These are phyloP conservation scores for Yasuhikotakia modesta DNA, from an alignment of 2,797 vertebrate genomes.

Conservation along the genomic window DNA sequence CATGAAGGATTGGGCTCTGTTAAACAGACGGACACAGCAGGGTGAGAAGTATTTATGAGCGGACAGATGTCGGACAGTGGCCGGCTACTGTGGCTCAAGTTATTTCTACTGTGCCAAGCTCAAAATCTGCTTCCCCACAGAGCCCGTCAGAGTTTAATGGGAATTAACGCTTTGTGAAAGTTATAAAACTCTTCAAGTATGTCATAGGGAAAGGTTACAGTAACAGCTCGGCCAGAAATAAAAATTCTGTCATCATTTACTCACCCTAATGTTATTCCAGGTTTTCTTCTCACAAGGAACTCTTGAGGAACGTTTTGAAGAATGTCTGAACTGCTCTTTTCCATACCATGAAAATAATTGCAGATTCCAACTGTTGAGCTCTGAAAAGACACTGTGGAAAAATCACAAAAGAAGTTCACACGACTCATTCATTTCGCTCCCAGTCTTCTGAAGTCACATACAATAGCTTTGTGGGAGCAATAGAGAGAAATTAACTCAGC, in stretches of 20 bases:
- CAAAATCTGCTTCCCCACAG: constrained; percentile 33
- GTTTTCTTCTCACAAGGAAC: not conserved
- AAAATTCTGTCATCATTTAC: constrained; percentile 33
- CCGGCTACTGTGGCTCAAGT: not conserved
- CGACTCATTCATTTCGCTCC: constrained; percentile 20
- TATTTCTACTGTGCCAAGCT: not conserved
- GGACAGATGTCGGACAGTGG: constrained; percentile 22
- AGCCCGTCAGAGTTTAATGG: constrained; percentile 25
- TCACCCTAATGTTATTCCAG: not conserved
- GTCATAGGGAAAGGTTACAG: constrained; percentile 35
- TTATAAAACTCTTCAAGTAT: constrained; percentile 40
- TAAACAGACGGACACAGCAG: constrained; percentile 38
- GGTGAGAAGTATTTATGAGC: constrained; percentile 16
- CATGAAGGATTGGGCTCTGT: constrained; percentile 20
- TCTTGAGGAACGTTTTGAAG: not conserved
- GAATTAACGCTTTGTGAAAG: constrained; percentile 39
- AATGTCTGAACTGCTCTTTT: constrained; percentile 6
- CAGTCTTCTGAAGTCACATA: not conserved
- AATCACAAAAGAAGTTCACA: constrained; percentile 7
- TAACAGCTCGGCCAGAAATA: constrained; percentile 26
- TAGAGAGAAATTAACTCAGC: not conserved
- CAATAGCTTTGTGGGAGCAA: constrained; percentile 6
- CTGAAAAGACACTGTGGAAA: not conserved
- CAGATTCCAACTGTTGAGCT: not conserved
- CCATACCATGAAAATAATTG: not conserved